Conservation (phyloP, 2,888 invertebrate species). For the Idaea aversata region DNA sequence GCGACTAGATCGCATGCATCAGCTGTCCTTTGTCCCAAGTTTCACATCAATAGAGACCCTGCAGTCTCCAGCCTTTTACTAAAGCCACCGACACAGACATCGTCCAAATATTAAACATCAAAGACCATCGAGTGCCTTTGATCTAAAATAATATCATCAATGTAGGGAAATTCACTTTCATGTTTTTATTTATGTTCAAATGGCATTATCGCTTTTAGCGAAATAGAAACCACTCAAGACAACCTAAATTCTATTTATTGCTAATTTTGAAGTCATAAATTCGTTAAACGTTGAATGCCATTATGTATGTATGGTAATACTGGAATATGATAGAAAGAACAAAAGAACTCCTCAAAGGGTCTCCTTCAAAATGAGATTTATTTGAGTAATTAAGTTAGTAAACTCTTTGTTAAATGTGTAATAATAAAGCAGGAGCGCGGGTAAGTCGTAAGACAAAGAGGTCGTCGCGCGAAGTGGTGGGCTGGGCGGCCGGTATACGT, state of each 20-base stretch:
- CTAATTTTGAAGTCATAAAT: constrained; percentile 2
- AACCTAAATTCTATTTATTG: constrained; percentile 7
- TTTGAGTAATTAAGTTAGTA: constrained; percentile 34
- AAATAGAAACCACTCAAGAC: neutral
- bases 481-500: constrained; percentile 42
- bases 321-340: neutral
- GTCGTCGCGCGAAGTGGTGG: constrained; percentile 56
- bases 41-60: constrained; percentile 44
- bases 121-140: constrained; percentile 66
- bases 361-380: constrained; percentile 7
- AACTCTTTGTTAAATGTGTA: constrained; percentile 31
- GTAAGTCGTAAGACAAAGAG: constrained; percentile 65
- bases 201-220: constrained; percentile 12
- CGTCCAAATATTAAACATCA: constrained; percentile 71
- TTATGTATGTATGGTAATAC: neutral
- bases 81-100: constrained; percentile 55
- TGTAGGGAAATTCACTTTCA: constrained; percentile 53
- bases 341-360: constrained; percentile 7
- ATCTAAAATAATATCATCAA: constrained; percentile 67
- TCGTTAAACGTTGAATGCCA: neutral
- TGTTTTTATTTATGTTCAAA: constrained; percentile 29
- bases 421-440: constrained; percentile 31
- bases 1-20: constrained; percentile 30
- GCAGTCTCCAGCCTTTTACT: constrained; percentile 46
- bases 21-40: constrained; percentile 49